Evolutionary conservation across 2,888 invertebrate species (phyloP).

Genomic region (Lagria hirta): DNA sequence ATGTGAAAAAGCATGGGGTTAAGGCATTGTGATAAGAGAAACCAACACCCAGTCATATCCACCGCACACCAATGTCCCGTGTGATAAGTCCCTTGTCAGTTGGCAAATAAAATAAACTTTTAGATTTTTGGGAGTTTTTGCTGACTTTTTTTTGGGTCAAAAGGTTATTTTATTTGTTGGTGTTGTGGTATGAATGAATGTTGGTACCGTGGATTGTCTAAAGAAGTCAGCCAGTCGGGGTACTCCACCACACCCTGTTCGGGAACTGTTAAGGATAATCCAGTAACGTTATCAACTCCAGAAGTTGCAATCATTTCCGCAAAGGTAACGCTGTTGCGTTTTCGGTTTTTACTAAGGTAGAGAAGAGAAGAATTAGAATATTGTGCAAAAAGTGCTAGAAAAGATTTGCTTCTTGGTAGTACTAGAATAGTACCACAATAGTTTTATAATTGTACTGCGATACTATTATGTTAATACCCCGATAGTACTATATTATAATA

Average conservation of each 20-base stretch:
- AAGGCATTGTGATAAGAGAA: too few relatives aligned
- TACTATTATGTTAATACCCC: too few relatives aligned
- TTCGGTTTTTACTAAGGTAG: conserved; percentile 44
- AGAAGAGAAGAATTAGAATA: too few relatives aligned
- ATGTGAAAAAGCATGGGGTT: too few relatives aligned
- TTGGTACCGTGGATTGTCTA: conserved; percentile 47
- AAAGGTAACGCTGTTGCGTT: conserved; percentile 52
- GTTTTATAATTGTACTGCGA: too few relatives aligned
- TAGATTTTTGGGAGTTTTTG: background rate
- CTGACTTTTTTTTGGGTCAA: background rate
- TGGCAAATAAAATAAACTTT: background rate
- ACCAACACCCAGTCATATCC: conserved; percentile 47
- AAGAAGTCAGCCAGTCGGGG: conserved; percentile 59
- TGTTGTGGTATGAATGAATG: conserved; percentile 44
- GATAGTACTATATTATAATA: too few relatives aligned
- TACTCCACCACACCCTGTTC: conserved; percentile 61
- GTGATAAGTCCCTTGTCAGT: conserved; percentile 6
- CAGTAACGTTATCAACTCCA: conserved; percentile 55
- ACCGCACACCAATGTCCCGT: conserved; percentile 38
- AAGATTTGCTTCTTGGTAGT: too few relatives aligned
- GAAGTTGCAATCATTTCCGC: conserved; percentile 46
- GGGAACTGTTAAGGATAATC: conserved; percentile 59
- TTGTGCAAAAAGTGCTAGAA: too few relatives aligned
- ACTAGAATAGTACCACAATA: too few relatives aligned
- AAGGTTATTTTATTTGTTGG: conserved; percentile 9